Evolutionary conservation across 2,888 invertebrate species (phyloP), one percentile per base, ranked within the genome.

Genomic region (Scaptomyza polygonia): DNA sequence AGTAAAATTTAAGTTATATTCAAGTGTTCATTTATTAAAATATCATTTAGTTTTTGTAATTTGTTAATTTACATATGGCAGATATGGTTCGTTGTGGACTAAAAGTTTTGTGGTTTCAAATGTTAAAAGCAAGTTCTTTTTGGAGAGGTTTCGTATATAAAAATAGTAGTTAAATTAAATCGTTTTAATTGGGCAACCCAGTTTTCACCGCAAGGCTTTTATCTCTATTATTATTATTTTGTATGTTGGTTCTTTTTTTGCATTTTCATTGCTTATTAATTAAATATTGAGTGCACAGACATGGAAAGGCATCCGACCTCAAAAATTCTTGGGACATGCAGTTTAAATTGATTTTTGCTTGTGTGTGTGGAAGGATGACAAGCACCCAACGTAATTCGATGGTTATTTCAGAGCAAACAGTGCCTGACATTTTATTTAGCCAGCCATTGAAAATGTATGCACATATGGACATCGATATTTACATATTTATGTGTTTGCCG

Each of bases 361-460:
- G 34, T 39, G n/a, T 34, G n/a, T 36, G 53, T 18, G 59, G 72
- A 72, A 80, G 86, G 81, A 80, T 72, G 72, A 65, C 55, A 62
- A 68, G 64, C 64, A 11, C 34, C 45, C 45, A 47, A 58, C 48
- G 67, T 68, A 77, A 71, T 75, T 72, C 69, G 39, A 56, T 69
- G 63, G 56, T 80, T 84, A 84, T 86, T 82, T 68, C 81, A 82
- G 64, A 63, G 62, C 57, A 79, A 66, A 85, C 65, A 68, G 57
- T 48, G 52, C 32, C 43, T 48, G 55, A 30, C 53, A 65, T 62
- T 48, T 43, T 47, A 64, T 43, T 48, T 54, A 53, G 52, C 44
- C 67, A 70, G 58, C 44, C 72, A 70, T 54, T 65, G 57, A 72
- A 62, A 61, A 71, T 48, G 30, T 32, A 48, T 74, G 55, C 51